Conservation (phyloP, 1,140 invertebrate genomes). For the Camponotus pennsylvanicus region DNA sequence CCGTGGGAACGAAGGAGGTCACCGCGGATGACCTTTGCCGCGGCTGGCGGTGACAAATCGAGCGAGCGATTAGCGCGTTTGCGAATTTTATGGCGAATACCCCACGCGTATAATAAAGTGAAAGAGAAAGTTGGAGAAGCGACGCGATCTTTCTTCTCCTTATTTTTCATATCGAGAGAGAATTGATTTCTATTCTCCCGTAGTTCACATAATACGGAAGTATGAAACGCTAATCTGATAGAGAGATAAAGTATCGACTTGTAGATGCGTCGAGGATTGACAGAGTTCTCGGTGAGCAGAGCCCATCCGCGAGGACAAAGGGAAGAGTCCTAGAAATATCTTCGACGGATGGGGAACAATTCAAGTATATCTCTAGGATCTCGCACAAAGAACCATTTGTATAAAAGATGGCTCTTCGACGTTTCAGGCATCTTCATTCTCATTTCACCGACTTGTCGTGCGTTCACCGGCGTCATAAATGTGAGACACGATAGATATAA, state of each 20-base stretch:
- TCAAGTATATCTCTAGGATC: neutral
- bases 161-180: neutral
- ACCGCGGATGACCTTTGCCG: slow-evolving; percentile 43
- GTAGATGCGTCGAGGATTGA: neutral
- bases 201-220: neutral
- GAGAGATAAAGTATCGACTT: neutral
- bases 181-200: neutral
- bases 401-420: neutral
- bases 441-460: slow-evolving; percentile 27
- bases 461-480: neutral
- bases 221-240: neutral
- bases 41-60: slow-evolving; percentile 58
- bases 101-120: neutral
- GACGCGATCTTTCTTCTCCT: neutral
- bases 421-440: slow-evolving; percentile 13
- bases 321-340: neutral
- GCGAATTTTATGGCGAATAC: slow-evolving; percentile 40
- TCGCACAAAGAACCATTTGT: neutral
- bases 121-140: slow-evolving; percentile 12
- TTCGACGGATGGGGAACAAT: neutral
- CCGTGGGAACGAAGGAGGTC: slow-evolving; percentile 55
- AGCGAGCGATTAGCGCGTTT: slow-evolving; percentile 36
- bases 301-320: slow-evolving; percentile 19
- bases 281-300: neutral
- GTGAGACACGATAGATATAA: neutral